Evolutionary conservation across 2,888 invertebrate genomes (phyloP).

Genomic region (Laothoe populi): DNA sequence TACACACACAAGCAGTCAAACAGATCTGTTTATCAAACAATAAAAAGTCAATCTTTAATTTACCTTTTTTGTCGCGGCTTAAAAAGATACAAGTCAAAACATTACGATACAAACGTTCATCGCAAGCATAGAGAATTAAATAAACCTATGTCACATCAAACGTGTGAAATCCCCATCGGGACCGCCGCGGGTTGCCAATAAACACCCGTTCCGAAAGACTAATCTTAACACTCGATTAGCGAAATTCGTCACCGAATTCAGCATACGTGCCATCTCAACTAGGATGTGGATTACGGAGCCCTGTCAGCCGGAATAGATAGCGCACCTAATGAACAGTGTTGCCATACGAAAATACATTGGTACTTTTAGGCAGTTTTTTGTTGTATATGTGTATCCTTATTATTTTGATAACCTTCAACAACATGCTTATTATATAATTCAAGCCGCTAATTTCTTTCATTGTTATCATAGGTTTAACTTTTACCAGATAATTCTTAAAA

Average conservation of each 20-base stretch:
- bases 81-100: not conserved
- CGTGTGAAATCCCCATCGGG: not conserved
- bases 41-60: too few species aligned
- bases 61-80: too few species aligned
- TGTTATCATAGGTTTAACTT: too few species aligned
- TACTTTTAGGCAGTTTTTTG: slow-evolving; percentile 1
- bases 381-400: not conserved
- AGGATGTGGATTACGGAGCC: slow-evolving; percentile 65
- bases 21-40: too few species aligned
- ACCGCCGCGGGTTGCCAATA: slow-evolving; percentile 37
- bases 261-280: slow-evolving; percentile 60
- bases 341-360: not conserved
- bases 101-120: not conserved
- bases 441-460: too few species aligned
- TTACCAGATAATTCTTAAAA: too few species aligned
- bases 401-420: too few species aligned
- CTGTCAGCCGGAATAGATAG: slow-evolving; percentile 63
- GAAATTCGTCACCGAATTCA: slow-evolving; percentile 60
- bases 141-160: not conserved
- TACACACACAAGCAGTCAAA: too few species aligned
- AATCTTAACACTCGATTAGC: slow-evolving; percentile 62
- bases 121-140: too few species aligned
- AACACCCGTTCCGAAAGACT: slow-evolving; percentile 45
- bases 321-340: slow-evolving; percentile 33
- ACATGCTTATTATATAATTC: too few species aligned